A percentile compares a stretch with the other conserved stretches of the same genome.
Conservation (phyloP, 2,888 invertebrate genomes). For the Tuta absoluta region DNA sequence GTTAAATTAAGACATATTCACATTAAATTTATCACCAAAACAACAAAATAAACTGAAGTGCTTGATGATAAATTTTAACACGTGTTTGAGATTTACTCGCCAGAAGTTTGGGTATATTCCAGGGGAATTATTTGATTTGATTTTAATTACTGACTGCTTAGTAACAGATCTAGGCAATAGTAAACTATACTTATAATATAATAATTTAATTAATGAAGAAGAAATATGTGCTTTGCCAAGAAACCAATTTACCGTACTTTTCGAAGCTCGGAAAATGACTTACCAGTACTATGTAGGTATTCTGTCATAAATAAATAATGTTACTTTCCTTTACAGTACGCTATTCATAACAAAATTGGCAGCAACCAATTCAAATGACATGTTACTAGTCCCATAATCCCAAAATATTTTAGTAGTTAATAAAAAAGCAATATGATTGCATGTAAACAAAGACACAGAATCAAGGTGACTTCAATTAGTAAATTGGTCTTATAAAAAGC, state of each 20-base stretch:
- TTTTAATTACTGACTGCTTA: neutral
- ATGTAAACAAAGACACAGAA: constrained; percentile 11
- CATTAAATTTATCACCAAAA: neutral
- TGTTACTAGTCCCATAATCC: neutral
- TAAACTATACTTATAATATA: too few relatives aligned
- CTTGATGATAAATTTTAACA: neutral
- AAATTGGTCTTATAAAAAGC: neutral
- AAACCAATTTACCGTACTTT: too few relatives aligned
- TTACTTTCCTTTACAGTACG: too few relatives aligned
- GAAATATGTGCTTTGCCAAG: too few relatives aligned
- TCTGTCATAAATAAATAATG: too few relatives aligned
- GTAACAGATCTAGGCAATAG: neutral
- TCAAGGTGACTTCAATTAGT: neutral
- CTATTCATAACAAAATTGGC: too few relatives aligned
- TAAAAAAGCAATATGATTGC: neutral
- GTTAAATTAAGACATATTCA: neutral
- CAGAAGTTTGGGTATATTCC: constrained; percentile 7
- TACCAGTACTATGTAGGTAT: too few relatives aligned
- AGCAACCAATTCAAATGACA: neutral
- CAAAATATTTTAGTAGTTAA: neutral
- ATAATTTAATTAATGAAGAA: too few relatives aligned
- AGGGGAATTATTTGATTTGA: constrained; percentile 1
- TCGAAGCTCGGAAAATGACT: too few relatives aligned
- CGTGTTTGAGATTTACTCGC: constrained; percentile 2
- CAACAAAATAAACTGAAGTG: neutral